phyloP scores from a whole-genome alignment of 2,797 vertebrate species.

The Melanotaenia maccullochi region DNA sequence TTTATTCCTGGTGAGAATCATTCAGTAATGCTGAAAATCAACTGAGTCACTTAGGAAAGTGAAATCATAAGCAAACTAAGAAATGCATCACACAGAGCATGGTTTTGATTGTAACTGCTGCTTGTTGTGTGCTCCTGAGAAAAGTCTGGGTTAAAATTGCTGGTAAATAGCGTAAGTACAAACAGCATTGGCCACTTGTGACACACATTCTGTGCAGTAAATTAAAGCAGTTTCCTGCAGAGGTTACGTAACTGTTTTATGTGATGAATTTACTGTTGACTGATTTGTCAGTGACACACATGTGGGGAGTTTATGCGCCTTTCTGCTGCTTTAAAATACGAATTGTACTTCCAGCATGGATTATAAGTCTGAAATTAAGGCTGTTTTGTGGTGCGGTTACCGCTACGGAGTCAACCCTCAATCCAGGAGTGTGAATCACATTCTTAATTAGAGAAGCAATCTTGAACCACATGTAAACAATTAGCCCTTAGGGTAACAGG shows the following conservation, averaged over 20 bases:
- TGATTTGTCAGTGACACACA: conserved; percentile 60
- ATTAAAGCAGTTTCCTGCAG: conserved; percentile 44
- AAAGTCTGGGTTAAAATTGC: conserved; percentile 8
- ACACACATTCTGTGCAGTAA: conserved; percentile 29
- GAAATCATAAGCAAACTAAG: conserved; percentile 49
- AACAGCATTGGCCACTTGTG: conserved; percentile 16
- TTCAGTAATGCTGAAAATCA: conserved; percentile 27
- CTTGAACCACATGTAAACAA: conserved; percentile 74
- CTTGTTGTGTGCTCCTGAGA: conserved; percentile 16
- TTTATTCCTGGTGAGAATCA: conserved; percentile 49
- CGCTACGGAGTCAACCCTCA: conserved; percentile 63
- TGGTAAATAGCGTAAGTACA: conserved; percentile 42
- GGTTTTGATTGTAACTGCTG: conserved; percentile 18
- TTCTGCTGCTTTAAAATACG: conserved; percentile 34
- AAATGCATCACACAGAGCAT: conserved; percentile 16
- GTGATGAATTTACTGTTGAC: conserved; percentile 43
- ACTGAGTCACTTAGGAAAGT: conserved; percentile 52
- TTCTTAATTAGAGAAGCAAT: conserved; percentile 72
- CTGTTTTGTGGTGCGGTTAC: conserved; percentile 64
- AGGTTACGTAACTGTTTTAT: conserved; percentile 60
- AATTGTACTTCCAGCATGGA: conserved; percentile 39
- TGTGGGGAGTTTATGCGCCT: conserved; percentile 46
- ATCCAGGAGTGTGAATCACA: conserved; percentile 79
- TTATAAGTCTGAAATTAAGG: conserved; percentile 44
- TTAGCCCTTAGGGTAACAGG: conserved; percentile 66